phyloP scores from a whole-genome alignment of 2,113 vertebrate species.

The Lampris incognitus region DNA sequence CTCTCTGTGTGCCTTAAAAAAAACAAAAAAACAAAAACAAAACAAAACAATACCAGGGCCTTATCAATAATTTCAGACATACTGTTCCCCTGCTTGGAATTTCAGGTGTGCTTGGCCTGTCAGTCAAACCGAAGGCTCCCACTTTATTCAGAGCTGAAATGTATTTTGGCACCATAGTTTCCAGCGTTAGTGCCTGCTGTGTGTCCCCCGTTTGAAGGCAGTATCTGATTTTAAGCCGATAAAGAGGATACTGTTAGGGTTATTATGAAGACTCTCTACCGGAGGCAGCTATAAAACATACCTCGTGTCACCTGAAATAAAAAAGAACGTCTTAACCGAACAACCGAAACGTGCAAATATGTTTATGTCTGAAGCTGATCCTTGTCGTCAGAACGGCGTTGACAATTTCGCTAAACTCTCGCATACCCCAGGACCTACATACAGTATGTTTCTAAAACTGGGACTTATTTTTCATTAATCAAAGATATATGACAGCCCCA shows the following conservation, averaged over 20 bases:
- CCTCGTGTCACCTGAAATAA: background rate
- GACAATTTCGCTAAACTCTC: conserved; percentile 1
- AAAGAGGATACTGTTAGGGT: background rate
- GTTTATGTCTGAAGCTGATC: background rate
- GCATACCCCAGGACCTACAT: conserved; percentile 1
- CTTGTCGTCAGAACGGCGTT: conserved; percentile 9
- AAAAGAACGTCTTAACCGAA: conserved; percentile 10
- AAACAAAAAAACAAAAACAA: too few relatives aligned
- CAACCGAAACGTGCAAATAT: background rate
- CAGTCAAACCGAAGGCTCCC: conserved; percentile 41
- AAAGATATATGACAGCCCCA: conserved; percentile 43
- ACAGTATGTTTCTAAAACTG: background rate
- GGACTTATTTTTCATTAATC: conserved; percentile 48
- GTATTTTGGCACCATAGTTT: conserved; percentile 10
- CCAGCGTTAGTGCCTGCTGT: conserved; percentile 10
- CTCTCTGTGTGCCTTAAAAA: conserved; percentile 33
- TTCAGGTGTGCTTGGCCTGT: conserved; percentile 44
- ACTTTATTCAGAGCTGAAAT: conserved; percentile 34
- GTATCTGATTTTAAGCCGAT: background rate
- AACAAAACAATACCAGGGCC: conserved; percentile 32
- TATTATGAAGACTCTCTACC: background rate
- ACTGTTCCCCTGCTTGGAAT: conserved; percentile 40
- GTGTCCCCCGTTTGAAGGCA: conserved; percentile 18
- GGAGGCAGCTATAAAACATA: background rate
- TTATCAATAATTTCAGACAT: conserved; percentile 61